Conservation (phyloP, 2,113 vertebrate species). For the Oncorhynchus tshawytscha region DNA sequence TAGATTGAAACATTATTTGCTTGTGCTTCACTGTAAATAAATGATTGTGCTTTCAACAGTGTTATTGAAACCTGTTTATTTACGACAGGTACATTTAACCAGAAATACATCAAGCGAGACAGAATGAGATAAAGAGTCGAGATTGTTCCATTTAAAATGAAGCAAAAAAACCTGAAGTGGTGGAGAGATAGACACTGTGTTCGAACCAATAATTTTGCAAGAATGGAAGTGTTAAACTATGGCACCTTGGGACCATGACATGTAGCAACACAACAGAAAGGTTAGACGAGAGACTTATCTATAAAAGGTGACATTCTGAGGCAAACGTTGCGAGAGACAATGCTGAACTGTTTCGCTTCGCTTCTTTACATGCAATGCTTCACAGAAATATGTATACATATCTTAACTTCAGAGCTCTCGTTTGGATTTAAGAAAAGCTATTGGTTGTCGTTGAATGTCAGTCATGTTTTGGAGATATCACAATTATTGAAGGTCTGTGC, state of each 20-base stretch:
- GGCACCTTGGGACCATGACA: conserved; percentile 1
- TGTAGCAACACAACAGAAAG: conserved; percentile 14
- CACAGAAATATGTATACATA: background rate
- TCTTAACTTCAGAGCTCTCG: background rate
- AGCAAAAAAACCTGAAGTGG: background rate
- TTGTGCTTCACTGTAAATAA: background rate
- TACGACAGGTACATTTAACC: background rate
- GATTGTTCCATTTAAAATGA: background rate
- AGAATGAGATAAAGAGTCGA: background rate
- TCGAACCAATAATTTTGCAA: conserved; percentile 24
- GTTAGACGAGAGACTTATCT: conserved; percentile 1
- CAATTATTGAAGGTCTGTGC: background rate
- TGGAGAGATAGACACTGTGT: background rate
- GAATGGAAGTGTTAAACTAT: conserved; percentile 30
- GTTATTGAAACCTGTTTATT: no score
- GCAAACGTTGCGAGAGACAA: background rate
- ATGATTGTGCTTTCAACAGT: no score
- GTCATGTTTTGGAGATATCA: background rate
- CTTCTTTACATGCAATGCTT: background rate
- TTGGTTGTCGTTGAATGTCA: background rate
- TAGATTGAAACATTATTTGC: background rate
- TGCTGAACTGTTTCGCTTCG: background rate
- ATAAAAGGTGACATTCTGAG: conserved; percentile 27
- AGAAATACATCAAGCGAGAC: background rate
- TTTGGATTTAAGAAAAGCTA: background rate